Evolutionary conservation across 2,888 invertebrate genomes (phyloP), one percentile per base, ranked within the genome.

Genomic region (Morpho achilles): DNA sequence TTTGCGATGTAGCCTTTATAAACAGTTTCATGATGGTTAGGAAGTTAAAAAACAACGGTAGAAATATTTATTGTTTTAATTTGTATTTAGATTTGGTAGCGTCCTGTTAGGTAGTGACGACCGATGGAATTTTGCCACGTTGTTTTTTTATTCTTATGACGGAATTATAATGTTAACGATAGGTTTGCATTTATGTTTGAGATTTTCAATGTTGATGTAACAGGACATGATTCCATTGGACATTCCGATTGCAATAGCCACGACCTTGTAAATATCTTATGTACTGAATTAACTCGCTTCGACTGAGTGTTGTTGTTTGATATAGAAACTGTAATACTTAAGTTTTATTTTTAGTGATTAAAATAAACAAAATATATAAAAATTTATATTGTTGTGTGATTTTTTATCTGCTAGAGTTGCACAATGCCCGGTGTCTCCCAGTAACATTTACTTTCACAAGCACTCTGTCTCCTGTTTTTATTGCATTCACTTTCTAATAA

Each of bases 281-380:
- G 79, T 87, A 87, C 82, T 86, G 84, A 86, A 82, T 76, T 80
- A 80, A 79, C 80, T 85, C 82, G 78, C 83, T 85, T 82, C 86
- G 86, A 87, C 87, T 87, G 87, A 85, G 84, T 84, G 86, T 84
- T 87, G 84, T 87, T 87, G 84, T 87, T 89, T 82, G 82, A 87
- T 88, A 86, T 87, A 87, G 82, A 84, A 85, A 87, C 87, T 89
- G 87, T 90, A 89, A 83, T 86, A 85, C 84, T 81, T 88, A 89
- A 90, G 90, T 81, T 89, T 87, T 84, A 88, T 83, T 80, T 86
- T 88, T 87, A 90, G 89, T 88, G 81, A 87, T 87, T 32, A 90
- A 88, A 90, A 91, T 88, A 87, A 88, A 89, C 81, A 85, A 84
- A 86, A 82, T 65, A 81, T 78, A 76, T 74, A 76, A 84, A 85